Percentiles rank a stretch among this genome's conserved stretches.
phyloP scores from a whole-genome alignment of 53 echinoderm and acorn worm species.

The Holothuria scabra region DNA sequence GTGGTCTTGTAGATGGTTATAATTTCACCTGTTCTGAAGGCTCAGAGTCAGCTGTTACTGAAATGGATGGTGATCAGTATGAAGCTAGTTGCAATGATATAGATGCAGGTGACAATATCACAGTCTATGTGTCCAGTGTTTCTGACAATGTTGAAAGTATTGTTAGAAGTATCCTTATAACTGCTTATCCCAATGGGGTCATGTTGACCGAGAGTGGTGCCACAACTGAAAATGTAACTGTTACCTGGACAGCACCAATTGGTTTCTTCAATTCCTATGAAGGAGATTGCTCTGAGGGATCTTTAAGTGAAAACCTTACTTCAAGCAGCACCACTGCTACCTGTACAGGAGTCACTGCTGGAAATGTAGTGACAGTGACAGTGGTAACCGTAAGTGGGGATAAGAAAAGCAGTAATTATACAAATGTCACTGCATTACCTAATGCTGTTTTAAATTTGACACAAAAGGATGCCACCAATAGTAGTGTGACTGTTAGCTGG shows the following conservation, averaged over 20 bases:
- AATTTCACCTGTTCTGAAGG: too few relatives aligned
- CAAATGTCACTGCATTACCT: too few relatives aligned
- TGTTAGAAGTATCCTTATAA: not conserved
- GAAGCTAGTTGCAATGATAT: not conserved
- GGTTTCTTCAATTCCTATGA: not conserved
- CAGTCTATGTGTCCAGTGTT: not conserved
- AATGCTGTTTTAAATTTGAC: too few relatives aligned
- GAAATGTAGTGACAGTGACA: not conserved
- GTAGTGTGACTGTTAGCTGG: constrained; percentile 8
- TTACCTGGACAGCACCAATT: not conserved
- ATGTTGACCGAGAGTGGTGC: constrained; percentile 12
- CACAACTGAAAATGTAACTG: not conserved
- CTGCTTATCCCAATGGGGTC: not conserved
- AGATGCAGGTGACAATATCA: not conserved
- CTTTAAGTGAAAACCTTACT: not conserved
- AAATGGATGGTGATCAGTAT: not conserved
- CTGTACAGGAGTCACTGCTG: not conserved
- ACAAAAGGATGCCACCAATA: not conserved
- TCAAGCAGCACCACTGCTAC: not conserved
- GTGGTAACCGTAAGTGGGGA: not conserved
- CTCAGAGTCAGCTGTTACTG: not conserved
- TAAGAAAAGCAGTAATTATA: too few relatives aligned
- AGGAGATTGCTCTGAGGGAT: not conserved
- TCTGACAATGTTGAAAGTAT: not conserved
- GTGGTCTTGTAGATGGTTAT: not conserved